Percentiles rank a stretch among this genome's conserved stretches.
Evolutionary conservation across 2,113 vertebrate species (phyloP).

Genomic region (Sterna hirundo): DNA sequence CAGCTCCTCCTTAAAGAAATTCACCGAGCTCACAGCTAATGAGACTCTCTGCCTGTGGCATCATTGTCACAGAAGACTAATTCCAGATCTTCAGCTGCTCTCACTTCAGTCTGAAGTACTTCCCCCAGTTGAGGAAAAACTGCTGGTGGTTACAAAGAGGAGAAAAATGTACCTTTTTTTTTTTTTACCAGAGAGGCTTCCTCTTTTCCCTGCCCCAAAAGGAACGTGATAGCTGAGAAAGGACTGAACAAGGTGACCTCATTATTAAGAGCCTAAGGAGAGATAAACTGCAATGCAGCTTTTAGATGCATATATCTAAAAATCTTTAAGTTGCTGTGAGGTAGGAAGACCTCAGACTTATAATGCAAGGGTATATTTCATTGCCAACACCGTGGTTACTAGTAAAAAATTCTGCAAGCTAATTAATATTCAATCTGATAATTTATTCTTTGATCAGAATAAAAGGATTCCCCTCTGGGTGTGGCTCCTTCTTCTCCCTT

Average conservation of each 20-base stretch:
- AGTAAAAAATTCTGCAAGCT: background rate
- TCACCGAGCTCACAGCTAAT: background rate
- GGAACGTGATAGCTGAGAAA: background rate
- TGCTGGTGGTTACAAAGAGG: background rate
- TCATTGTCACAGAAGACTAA: background rate
- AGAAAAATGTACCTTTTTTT: background rate
- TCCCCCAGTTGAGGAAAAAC: background rate
- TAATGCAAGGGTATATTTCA: background rate
- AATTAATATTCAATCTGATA: conserved; percentile 14
- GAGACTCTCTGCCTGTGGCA: background rate
- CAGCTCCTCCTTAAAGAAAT: background rate
- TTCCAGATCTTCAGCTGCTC: background rate
- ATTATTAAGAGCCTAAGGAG: background rate
- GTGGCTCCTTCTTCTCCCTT: conserved; percentile 6
- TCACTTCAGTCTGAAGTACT: background rate
- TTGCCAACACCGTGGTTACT: background rate
- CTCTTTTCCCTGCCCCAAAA: background rate
- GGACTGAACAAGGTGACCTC: background rate
- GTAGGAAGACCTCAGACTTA: background rate
- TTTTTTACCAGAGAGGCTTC: background rate
- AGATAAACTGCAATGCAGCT: background rate
- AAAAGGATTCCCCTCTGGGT: background rate
- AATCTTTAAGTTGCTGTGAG: background rate
- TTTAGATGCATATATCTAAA: background rate
- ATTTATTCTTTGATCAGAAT: conserved; percentile 12